Evolutionary conservation across 2,888 invertebrate species (phyloP).

Genomic region (Eugnorisma glareosa): DNA sequence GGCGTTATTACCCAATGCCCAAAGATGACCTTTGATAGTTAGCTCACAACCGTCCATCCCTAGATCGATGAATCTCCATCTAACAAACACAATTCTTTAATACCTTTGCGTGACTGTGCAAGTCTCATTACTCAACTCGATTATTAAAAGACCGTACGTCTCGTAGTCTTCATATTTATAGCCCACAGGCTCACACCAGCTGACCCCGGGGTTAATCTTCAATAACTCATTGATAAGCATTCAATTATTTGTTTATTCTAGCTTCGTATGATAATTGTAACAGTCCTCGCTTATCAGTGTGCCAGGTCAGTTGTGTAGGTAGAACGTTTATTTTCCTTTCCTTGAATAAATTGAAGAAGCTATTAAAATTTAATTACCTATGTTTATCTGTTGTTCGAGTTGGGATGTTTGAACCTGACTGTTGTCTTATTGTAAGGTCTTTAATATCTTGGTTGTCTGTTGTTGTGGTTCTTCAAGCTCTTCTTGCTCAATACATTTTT

Average conservation of each 20-base stretch:
- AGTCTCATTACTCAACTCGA: conserved; percentile 15
- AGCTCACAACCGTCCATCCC: not conserved
- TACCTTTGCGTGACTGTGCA: conserved; percentile 3
- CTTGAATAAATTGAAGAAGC: conserved; percentile 10
- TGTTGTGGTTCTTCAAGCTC: not conserved
- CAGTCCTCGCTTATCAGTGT: conserved; percentile 31
- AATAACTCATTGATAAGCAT: conserved; percentile 60
- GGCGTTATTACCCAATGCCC: not conserved
- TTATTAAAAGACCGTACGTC: conserved; percentile 27
- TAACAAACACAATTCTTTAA: not conserved
- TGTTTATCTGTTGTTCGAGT: conserved; percentile 11
- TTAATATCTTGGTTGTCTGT: not conserved
- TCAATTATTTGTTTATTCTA: conserved; percentile 61
- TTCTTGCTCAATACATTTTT: too few species aligned
- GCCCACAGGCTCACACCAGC: conserved; percentile 19
- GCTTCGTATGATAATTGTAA: conserved; percentile 32
- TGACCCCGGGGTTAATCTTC: conserved; percentile 59
- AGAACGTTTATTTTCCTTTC: conserved; percentile 27
- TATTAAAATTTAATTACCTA: conserved; percentile 44
- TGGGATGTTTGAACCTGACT: not conserved
- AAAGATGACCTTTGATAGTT: not conserved
- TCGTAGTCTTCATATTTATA: conserved; percentile 49
- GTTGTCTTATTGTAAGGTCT: not conserved
- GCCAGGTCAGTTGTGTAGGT: conserved; percentile 31
- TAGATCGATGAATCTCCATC: not conserved